Conservation (phyloP, 2,113 vertebrate species). For the Colossoma macropomum region DNA sequence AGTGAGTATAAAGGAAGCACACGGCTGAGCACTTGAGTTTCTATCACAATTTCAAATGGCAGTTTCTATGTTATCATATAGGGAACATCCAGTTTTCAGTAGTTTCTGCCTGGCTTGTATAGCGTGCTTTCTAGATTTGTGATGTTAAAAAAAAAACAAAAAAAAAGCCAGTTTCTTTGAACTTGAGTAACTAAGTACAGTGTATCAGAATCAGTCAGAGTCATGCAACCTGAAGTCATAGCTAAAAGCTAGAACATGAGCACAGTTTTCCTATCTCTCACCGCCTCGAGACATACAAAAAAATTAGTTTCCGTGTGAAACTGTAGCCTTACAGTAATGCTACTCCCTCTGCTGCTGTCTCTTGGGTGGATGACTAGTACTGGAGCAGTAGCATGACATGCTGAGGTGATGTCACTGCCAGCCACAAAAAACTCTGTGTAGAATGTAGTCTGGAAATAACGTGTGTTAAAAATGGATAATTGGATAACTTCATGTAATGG, state of each 20-base stretch:
- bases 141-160: slow-evolving; percentile 47
- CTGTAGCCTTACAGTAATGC: not conserved
- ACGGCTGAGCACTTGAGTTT: no score
- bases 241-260: slow-evolving; percentile 45
- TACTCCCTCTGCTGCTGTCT: not conserved
- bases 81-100: not conserved
- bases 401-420: slow-evolving; percentile 18
- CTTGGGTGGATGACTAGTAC: slow-evolving; percentile 1
- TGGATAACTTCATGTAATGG: not conserved
- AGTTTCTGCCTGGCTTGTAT: not conserved
- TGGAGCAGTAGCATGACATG: slow-evolving; percentile 10
- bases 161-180: slow-evolving; percentile 42
- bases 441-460: not conserved
- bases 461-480: not conserved
- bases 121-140: not conserved
- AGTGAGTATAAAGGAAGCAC: not conserved
- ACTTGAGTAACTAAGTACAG: slow-evolving; percentile 58
- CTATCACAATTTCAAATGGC: no score
- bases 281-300: not conserved
- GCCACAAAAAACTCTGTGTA: not conserved
- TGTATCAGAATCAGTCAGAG: slow-evolving; percentile 51
- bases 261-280: slow-evolving; percentile 49
- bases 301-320: slow-evolving; percentile 1
- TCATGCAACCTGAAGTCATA: slow-evolving; percentile 51
- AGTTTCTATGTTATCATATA: no score